Base-by-base conservation (phyloP, 2,888 invertebrate species). In the Volucella zonaria region DNA sequence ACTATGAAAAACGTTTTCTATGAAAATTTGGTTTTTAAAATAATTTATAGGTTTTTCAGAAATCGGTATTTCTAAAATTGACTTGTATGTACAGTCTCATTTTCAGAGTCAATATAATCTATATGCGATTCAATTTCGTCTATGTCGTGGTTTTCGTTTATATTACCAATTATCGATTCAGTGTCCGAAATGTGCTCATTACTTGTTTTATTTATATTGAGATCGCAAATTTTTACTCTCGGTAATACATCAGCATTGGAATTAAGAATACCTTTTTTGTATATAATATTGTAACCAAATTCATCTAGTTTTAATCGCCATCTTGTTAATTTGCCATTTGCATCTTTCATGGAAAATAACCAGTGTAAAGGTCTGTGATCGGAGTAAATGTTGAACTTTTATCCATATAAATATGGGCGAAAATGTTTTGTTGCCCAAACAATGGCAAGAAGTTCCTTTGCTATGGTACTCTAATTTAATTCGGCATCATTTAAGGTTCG, bases 341-440 rank as follows among this genome's bases (percentile, higher is more conserved):
- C 90, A 8, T 91, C 90, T 87, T 91, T 91, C 1, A 91, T 54
- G 0, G 86, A 88, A 87, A 90, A 89, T 0, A 92, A 64, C 89
- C 90, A 92, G 2, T 87, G 87, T 6, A 91, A 77, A 1, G 90
- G 90, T 71, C 89, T 87, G 76, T 92, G 92, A 67, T 92, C 92
- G 0, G 90, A 92, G 3, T 90, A 88, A 0, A 92, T 90, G 0
- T 76, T 88, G 43, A 92, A 92, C 68, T 88, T 88, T 45, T 87
- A 82, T 4, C 90, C 90, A 47, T 89, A 90, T 3, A 91, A 31
- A 54, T 90, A 91, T 1, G 89, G 90, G 31, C 90, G 58, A 51
- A 90, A 91, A 70, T 90, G 88, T 87, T 90, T 90, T 1, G 87
- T 85, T 0, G 88, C 89, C 89, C 88, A 23, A 3, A 89, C 87